phyloP scores from a whole-genome alignment of 1,140 invertebrate genomes.

The Pseudobourletiella spinata region DNA sequence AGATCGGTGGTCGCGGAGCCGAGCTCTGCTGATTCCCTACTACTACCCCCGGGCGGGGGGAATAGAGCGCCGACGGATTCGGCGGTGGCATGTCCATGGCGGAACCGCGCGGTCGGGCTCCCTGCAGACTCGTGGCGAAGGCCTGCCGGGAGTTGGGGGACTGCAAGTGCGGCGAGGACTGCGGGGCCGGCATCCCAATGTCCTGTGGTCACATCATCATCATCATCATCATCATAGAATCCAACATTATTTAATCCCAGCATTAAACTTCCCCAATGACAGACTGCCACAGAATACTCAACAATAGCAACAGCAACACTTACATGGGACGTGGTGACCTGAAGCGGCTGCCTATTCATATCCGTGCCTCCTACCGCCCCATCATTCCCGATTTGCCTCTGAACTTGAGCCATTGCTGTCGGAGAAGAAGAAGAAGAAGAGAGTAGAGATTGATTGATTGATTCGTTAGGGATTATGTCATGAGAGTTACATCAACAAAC shows the following conservation, averaged over 20 bases:
- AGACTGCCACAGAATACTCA: no score
- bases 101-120: neutral
- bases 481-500: no score
- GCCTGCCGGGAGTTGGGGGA: constrained; percentile 40
- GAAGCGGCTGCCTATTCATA: constrained; percentile 44
- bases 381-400: constrained; percentile 12
- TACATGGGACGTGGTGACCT: constrained; percentile 48
- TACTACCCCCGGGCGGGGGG: constrained; percentile 19
- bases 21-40: constrained; percentile 34
- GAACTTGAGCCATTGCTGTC: constrained; percentile 14
- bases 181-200: constrained; percentile 40
- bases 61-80: constrained; percentile 38
- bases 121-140: constrained; percentile 27
- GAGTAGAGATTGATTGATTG: neutral
- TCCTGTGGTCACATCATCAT: constrained; percentile 43
- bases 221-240: no score
- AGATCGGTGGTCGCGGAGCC: constrained; percentile 18
- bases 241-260: no score
- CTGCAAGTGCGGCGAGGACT: constrained; percentile 45
- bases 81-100: constrained; percentile 33
- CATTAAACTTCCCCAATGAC: no score
- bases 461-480: no score
- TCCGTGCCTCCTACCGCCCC: constrained; percentile 3
- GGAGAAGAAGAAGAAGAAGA: neutral
- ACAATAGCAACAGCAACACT: no score